Evolutionary conservation across 2,113 vertebrate species (phyloP).

Genomic region (Ia io): DNA sequence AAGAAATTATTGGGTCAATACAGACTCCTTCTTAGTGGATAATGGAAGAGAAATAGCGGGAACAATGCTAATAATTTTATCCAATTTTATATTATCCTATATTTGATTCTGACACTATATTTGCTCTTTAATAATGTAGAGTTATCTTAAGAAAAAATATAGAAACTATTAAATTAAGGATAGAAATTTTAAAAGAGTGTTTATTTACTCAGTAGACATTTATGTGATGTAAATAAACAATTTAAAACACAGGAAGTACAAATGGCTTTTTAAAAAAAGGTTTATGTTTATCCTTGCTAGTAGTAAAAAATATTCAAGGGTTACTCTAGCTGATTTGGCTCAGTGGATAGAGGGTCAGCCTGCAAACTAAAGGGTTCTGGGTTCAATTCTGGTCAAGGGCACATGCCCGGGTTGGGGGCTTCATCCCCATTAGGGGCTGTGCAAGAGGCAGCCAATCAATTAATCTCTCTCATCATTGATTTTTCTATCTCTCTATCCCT

Average conservation of each 20-base stretch:
- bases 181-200: not conserved
- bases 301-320: not conserved
- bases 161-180: not conserved
- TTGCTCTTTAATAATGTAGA: not conserved
- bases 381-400: too few relatives aligned
- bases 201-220: not conserved
- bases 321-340: too few relatives aligned
- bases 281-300: not conserved
- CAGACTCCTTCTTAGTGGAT: not conserved
- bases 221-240: not conserved
- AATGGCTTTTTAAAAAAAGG: not conserved
- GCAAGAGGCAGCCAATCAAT: too few relatives aligned
- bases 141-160: not conserved
- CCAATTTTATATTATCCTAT: not conserved
- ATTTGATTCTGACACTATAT: not conserved
- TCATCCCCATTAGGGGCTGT: too few relatives aligned
- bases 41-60: not conserved
- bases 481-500: too few relatives aligned
- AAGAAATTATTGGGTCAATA: not conserved
- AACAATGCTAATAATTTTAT: not conserved
- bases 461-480: too few relatives aligned
- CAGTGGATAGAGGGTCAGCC: too few relatives aligned
- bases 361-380: too few relatives aligned
- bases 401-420: too few relatives aligned
- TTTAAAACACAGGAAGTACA: not conserved